Evolutionary conservation across 1,140 invertebrate species (phyloP).

Genomic region (Drosophila murphyi): DNA sequence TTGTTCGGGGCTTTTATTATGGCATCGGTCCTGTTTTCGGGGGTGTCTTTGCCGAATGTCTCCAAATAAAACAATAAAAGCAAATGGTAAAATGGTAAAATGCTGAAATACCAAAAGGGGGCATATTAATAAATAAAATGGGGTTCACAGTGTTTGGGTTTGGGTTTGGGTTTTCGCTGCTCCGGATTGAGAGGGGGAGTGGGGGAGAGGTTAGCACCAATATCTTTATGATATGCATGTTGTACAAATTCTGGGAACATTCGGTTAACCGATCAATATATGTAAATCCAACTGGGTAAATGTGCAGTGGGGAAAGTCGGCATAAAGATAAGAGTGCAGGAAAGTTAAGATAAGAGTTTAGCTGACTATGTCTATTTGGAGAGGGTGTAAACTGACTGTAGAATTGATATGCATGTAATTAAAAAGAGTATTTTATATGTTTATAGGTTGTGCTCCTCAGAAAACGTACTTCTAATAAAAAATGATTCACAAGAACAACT

Average conservation of each 20-base stretch:
- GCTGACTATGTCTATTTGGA: background rate
- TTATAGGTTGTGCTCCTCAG: too few relatives aligned
- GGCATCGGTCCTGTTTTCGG: slow-evolving; percentile 20
- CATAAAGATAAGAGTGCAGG: background rate
- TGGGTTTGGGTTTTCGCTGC: background rate
- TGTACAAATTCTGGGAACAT: slow-evolving; percentile 13
- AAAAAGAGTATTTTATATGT: background rate
- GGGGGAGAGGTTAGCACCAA: slow-evolving; percentile 2
- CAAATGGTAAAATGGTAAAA: slow-evolving; percentile 69
- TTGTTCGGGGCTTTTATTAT: slow-evolving; percentile 42
- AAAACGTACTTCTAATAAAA: too few relatives aligned
- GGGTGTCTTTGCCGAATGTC: slow-evolving; percentile 53
- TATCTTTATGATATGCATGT: slow-evolving; percentile 30
- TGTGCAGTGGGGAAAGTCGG: slow-evolving; percentile 3
- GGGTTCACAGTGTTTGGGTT: slow-evolving; percentile 10
- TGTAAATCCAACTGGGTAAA: slow-evolving; percentile 25
- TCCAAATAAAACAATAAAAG: slow-evolving; percentile 75
- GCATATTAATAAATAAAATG: slow-evolving; percentile 67
- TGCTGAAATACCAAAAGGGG: slow-evolving; percentile 30
- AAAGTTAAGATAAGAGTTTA: background rate
- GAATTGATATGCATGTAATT: background rate
- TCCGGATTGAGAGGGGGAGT: background rate
- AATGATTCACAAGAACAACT: too few relatives aligned
- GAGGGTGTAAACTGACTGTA: slow-evolving; percentile 5
- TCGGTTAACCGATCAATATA: slow-evolving; percentile 28